Conservation (phyloP, 30 jellyfish, hydroid and myxozoan genomes). For the Aurelia sp. region DNA sequence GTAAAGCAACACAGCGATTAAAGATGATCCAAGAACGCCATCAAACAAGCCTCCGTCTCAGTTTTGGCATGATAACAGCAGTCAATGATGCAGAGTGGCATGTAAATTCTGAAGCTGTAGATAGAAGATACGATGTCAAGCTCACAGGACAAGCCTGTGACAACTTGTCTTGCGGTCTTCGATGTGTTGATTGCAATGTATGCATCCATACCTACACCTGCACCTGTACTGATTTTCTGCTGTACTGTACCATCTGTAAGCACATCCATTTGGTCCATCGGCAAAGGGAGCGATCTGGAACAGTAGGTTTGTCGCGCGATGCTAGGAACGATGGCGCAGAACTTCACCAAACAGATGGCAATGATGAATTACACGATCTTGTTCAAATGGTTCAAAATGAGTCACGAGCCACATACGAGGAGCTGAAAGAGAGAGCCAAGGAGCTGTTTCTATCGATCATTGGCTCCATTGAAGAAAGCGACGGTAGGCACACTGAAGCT, state of each 20-base stretch:
- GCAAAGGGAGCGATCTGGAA: background rate
- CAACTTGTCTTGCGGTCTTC: background rate
- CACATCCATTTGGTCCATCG: conserved; percentile 3
- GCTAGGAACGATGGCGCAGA: background rate
- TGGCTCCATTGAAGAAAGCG: conserved; percentile 22
- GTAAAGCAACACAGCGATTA: conserved; percentile 9
- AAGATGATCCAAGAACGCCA: conserved; percentile 24
- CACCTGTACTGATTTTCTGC: conserved; percentile 9
- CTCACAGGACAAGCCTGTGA: conserved; percentile 1
- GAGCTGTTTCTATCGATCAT: conserved; percentile 5
- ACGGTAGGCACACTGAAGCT: background rate
- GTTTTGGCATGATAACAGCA: background rate
- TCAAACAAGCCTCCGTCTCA: background rate
- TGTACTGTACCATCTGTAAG: conserved; percentile 8
- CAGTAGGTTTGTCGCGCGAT: no score
- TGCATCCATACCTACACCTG: conserved; percentile 19
- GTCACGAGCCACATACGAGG: background rate
- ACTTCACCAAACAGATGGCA: background rate
- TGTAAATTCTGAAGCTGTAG: background rate
- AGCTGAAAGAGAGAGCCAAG: background rate
- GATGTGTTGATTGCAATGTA: conserved; percentile 9
- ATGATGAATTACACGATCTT: background rate
- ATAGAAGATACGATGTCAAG: background rate
- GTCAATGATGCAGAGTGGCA: conserved; percentile 4
- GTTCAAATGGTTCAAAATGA: background rate